Evolutionary conservation across 2,888 invertebrate genomes (phyloP).

Genomic region (Pristionchus japonicus): DNA sequence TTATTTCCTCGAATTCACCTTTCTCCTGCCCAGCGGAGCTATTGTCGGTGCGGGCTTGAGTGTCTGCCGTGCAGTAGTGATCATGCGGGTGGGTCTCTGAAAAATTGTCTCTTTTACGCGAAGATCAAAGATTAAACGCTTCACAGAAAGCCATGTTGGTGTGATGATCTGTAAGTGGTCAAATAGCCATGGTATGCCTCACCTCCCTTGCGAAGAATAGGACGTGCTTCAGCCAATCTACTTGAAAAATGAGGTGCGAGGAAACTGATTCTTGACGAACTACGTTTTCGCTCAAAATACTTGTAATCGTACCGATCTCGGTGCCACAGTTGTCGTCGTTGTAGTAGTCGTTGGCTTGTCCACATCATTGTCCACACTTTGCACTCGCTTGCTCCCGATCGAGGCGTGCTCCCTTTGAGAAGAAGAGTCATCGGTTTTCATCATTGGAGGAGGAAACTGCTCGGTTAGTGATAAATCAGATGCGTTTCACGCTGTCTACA

Average conservation of each 20-base stretch:
- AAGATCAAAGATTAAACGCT: conserved; percentile 29
- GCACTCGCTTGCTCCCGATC: neutral
- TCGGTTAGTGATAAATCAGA: too few relatives aligned
- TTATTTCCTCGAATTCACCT: neutral
- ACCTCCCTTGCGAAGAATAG: too few relatives aligned
- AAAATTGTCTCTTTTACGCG: neutral
- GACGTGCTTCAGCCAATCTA: too few relatives aligned
- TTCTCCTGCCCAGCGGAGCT: neutral
- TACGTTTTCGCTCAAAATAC: too few relatives aligned
- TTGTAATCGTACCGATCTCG: neutral
- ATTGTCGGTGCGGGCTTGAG: neutral
- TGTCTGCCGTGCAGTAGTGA: neutral
- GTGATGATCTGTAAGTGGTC: too few relatives aligned
- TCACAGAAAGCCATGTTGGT: too few relatives aligned
- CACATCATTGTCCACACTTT: neutral
- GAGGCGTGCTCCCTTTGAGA: neutral
- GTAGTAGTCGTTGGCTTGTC: neutral
- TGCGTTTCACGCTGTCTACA: too few relatives aligned
- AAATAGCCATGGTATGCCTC: too few relatives aligned
- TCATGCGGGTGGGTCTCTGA: conserved; percentile 2
- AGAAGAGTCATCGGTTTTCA: neutral
- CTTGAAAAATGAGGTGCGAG: too few relatives aligned
- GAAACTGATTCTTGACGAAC: too few relatives aligned
- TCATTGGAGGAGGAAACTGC: too few relatives aligned
- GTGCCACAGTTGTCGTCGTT: neutral